Conservation (phyloP, 2,888 invertebrate genomes). For the Tineola bisselliella region DNA sequence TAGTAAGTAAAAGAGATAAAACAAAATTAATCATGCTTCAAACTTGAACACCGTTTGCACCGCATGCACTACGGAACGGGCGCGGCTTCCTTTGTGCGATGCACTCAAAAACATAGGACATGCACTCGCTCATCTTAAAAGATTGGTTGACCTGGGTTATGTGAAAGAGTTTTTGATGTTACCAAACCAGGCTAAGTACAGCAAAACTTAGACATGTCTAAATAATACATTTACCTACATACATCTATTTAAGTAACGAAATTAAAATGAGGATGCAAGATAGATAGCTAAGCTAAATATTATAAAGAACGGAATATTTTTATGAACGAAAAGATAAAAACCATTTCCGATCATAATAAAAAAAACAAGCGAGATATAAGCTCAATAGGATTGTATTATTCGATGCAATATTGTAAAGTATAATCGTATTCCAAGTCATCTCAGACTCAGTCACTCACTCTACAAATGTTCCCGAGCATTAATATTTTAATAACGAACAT, state of each 20-base stretch:
- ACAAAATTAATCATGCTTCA: too few species aligned
- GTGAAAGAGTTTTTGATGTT: background rate
- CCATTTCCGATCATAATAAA: too few species aligned
- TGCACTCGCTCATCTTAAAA: background rate
- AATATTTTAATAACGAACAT: slow-evolving; percentile 6
- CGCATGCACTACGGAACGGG: too few species aligned
- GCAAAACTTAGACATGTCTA: background rate
- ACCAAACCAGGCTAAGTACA: background rate
- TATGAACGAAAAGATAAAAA: too few species aligned
- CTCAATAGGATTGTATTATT: background rate
- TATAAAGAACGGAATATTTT: too few species aligned
- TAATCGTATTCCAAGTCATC: background rate
- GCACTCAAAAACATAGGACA: background rate
- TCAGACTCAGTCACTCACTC: background rate
- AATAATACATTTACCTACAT: background rate
- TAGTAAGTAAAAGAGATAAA: too few species aligned
- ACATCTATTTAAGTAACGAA: too few species aligned
- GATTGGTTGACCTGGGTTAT: background rate
- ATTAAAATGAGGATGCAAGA: too few species aligned
- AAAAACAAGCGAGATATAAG: too few species aligned
- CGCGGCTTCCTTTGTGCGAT: background rate
- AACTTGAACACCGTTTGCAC: too few species aligned
- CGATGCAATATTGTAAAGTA: background rate
- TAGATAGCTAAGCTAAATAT: too few species aligned
- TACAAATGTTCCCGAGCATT: background rate